Percentiles rank a stretch among this genome's conserved stretches.
Evolutionary conservation across 2,797 vertebrate genomes (phyloP).

Genomic region (Manis javanica): DNA sequence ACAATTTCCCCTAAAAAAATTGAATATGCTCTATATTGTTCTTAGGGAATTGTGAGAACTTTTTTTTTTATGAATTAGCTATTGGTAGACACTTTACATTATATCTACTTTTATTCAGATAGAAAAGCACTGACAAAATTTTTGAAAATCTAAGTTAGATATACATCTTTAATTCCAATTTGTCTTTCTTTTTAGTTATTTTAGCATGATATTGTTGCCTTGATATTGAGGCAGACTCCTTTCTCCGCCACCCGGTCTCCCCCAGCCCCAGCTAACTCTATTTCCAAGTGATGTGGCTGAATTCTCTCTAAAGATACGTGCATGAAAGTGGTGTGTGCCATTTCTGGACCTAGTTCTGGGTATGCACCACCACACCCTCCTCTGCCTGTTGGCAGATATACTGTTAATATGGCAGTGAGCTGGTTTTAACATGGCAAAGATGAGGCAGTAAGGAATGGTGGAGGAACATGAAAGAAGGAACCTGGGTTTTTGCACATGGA

Average conservation of each 20-base stretch:
- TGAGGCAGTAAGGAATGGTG: background rate
- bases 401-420: background rate
- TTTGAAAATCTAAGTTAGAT: background rate
- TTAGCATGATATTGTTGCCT: background rate
- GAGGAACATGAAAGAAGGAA: background rate
- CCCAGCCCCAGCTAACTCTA: background rate
- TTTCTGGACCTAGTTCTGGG: background rate
- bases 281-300: background rate
- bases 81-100: conserved; percentile 11
- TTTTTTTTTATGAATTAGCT: background rate
- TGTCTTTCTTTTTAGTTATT: background rate
- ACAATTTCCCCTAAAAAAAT: background rate
- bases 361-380: background rate
- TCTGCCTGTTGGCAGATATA: background rate
- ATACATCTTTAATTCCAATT: background rate
- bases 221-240: background rate
- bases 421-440: background rate
- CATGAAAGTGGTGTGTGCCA: background rate
- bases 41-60: background rate
- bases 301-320: background rate
- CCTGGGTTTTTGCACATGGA: background rate
- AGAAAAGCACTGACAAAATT: background rate
- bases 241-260: background rate
- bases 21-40: background rate
- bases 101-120: background rate